phyloP scores from a whole-genome alignment of 2,113 vertebrate species.

The Silurus asotus region DNA sequence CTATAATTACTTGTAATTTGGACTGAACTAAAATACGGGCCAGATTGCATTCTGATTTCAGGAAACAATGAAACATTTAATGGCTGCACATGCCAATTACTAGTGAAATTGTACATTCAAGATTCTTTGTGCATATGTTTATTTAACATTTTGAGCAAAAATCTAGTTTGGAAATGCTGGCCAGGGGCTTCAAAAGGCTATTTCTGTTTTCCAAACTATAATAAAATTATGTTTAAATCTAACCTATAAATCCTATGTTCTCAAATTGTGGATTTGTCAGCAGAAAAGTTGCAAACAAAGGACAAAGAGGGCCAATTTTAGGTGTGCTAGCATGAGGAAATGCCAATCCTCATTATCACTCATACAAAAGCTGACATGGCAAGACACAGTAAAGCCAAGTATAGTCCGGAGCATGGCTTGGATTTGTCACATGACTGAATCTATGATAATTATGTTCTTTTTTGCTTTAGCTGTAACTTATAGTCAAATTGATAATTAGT shows the following conservation, averaged over 20 bases:
- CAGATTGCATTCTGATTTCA: neutral
- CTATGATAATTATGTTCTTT: neutral
- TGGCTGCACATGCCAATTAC: neutral
- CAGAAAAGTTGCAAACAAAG: constrained; percentile 49
- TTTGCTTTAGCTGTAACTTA: neutral
- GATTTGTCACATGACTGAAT: neutral
- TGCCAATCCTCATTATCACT: constrained; percentile 50
- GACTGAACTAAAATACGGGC: neutral
- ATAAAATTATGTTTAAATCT: constrained; percentile 26
- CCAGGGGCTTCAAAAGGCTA: neutral
- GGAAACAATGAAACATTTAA: neutral
- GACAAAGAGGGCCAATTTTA: constrained; percentile 40
- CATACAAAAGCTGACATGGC: constrained; percentile 49
- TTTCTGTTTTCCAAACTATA: constrained; percentile 22
- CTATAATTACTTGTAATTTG: neutral
- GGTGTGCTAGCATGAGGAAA: constrained; percentile 47
- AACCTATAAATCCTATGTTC: constrained; percentile 27
- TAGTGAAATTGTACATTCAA: neutral
- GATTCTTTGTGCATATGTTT: neutral
- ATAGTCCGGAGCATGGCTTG: constrained; percentile 32
- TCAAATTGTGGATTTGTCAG: constrained; percentile 45
- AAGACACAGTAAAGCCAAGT: constrained; percentile 34
- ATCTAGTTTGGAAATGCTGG: neutral
- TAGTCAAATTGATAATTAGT: neutral
- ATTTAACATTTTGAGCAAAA: constrained; percentile 3